Percentiles rank a stretch among this genome's conserved stretches.
Evolutionary conservation across 1,140 invertebrate species (phyloP).

Genomic region (Marisa cornuarietis): DNA sequence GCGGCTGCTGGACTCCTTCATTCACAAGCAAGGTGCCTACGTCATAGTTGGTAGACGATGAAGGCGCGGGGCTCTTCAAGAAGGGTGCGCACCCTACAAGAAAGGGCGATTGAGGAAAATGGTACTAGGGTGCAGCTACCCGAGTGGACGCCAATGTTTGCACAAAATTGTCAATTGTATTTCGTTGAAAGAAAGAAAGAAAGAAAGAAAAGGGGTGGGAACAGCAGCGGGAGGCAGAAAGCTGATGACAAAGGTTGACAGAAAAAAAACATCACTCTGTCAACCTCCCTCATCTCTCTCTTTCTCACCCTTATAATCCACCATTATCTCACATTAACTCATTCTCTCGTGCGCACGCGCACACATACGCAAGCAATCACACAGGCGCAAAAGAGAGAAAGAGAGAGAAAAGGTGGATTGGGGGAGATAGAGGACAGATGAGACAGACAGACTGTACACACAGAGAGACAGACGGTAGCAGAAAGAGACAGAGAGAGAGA

Average conservation of each 20-base stretch:
- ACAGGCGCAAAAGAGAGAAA: background rate
- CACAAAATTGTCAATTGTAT: too few species aligned
- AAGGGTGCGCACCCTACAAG: too few species aligned
- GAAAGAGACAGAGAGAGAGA: background rate
- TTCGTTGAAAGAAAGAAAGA: background rate
- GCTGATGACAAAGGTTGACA: background rate
- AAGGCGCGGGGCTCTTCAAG: too few species aligned
- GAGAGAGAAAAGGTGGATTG: background rate
- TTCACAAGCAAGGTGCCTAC: too few species aligned
- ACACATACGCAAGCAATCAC: slow-evolving; percentile 1
- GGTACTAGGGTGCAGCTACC: too few species aligned
- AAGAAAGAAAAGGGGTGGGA: background rate
- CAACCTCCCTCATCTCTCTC: background rate
- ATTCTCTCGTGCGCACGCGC: background rate
- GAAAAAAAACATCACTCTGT: background rate
- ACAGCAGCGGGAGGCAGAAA: background rate
- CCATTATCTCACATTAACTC: background rate
- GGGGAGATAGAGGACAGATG: background rate
- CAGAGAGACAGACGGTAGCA: background rate
- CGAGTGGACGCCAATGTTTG: too few species aligned
- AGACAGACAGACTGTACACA: background rate
- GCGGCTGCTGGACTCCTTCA: too few species aligned
- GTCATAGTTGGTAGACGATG: too few species aligned
- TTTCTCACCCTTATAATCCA: slow-evolving; percentile 1
- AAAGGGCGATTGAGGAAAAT: too few species aligned